These are phyloP conservation scores for Anguilla pacifica DNA, from an alignment of 2,797 vertebrate genomes.

Conservation along the genomic window DNA sequence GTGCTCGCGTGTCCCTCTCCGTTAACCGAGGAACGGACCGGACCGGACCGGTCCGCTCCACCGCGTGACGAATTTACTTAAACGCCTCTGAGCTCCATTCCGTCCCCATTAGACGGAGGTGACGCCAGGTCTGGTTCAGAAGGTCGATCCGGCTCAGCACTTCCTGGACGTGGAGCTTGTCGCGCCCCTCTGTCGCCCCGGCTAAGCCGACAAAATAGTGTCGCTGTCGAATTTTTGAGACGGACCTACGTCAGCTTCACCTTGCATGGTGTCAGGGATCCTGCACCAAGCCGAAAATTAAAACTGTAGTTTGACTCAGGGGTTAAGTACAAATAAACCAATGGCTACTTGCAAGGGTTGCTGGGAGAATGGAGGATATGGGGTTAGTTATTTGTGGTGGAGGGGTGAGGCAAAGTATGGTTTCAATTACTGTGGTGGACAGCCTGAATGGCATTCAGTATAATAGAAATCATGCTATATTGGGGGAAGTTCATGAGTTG, in stretches of 20 bases:
- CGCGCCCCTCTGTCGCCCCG: constrained; percentile 8
- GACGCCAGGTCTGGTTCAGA: not conserved
- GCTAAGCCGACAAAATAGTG: constrained; percentile 30
- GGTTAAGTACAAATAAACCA: constrained; percentile 41
- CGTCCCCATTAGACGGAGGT: not conserved
- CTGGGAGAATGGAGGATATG: not conserved
- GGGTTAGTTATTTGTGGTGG: constrained; percentile 22
- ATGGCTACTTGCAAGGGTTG: constrained; percentile 1
- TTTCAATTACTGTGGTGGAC: not conserved
- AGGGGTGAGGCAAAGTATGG: not conserved
- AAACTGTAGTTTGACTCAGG: constrained; percentile 30
- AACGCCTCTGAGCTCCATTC: not conserved
- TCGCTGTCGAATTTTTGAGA: constrained; percentile 29
- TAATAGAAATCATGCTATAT: not conserved
- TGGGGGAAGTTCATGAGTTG: not conserved
- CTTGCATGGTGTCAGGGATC: constrained; percentile 44
- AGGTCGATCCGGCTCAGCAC: not conserved
- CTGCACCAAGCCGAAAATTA: constrained; percentile 36
- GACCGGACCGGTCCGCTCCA: not conserved
- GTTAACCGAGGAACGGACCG: not conserved
- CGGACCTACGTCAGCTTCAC: constrained; percentile 61
- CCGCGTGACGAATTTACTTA: not conserved
- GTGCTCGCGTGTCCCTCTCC: constrained; percentile 38
- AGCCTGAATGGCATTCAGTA: not conserved
- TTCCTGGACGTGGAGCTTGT: constrained; percentile 28